These are phyloP conservation scores for Erpobdella octoculata DNA, from an alignment of 2,888 invertebrate species.

Conservation along the genomic window DNA sequence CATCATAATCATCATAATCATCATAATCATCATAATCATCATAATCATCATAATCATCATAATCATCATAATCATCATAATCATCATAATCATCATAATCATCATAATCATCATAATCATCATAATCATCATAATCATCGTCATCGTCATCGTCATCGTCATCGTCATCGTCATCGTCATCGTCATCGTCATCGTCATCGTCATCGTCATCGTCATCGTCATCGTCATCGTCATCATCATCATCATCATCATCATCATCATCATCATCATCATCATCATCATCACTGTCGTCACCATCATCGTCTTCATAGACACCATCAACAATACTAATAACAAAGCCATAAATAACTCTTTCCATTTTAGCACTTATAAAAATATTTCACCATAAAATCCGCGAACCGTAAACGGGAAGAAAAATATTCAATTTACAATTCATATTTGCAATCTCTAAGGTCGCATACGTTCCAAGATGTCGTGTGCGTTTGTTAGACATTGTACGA, in stretches of 20 bases:
- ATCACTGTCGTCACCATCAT: not conserved
- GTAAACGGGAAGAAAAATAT: too few relatives aligned
- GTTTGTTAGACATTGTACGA: too few relatives aligned
- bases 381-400: too few relatives aligned
- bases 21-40: slow-evolving; percentile 10
- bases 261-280: slow-evolving; percentile 22
- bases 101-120: slow-evolving; percentile 6
- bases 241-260: slow-evolving; percentile 24
- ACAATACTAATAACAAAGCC: not conserved
- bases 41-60: slow-evolving; percentile 14
- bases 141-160: not conserved
- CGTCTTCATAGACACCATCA: not conserved
- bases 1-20: not conserved
- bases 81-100: not conserved
- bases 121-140: not conserved
- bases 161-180: not conserved
- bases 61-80: slow-evolving; percentile 15
- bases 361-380: too few relatives aligned
- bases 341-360: not conserved
- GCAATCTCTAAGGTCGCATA: too few relatives aligned
- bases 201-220: slow-evolving; percentile 23
- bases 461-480: too few relatives aligned
- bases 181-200: slow-evolving; percentile 12
- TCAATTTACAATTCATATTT: too few relatives aligned
- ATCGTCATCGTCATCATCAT: slow-evolving; percentile 22